Conservation (phyloP, 2,888 invertebrate species). For the Serrognathus titanus region DNA sequence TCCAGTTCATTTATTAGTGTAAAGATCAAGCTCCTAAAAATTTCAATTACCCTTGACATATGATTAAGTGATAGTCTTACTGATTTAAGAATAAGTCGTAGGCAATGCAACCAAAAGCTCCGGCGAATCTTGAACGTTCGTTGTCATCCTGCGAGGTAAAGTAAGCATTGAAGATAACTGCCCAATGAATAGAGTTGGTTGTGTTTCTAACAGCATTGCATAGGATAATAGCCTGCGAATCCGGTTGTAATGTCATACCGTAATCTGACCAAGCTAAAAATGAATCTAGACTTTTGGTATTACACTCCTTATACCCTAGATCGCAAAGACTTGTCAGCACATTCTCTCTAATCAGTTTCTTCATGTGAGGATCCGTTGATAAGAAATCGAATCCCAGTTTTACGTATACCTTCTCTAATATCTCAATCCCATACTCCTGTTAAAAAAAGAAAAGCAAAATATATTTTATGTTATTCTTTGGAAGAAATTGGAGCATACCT, state of each 20-base stretch:
- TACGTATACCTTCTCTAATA: constrained; percentile 54
- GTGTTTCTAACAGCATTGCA: constrained; percentile 44
- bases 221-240: constrained; percentile 38
- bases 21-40: too few species aligned
- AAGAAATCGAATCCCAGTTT: constrained; percentile 8
- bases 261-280: constrained; percentile 11
- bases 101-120: constrained; percentile 60
- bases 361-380: constrained; percentile 23
- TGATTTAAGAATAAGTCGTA: neutral
- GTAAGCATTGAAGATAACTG: constrained; percentile 59
- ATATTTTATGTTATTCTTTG: too few species aligned
- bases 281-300: constrained; percentile 11
- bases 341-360: constrained; percentile 23
- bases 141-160: constrained; percentile 54
- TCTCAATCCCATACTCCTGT: constrained; percentile 8
- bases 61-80: too few species aligned
- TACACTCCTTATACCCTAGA: constrained; percentile 23
- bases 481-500: neutral
- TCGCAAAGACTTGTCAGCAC: constrained; percentile 29
- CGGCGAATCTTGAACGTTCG: constrained; percentile 57
- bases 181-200: constrained; percentile 57
- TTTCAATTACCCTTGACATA: too few species aligned
- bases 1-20: too few species aligned
- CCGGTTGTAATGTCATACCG: constrained; percentile 4
- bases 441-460: neutral